Evolutionary conservation across 1,140 invertebrate genomes (phyloP).

Genomic region (Maniola jurtina): DNA sequence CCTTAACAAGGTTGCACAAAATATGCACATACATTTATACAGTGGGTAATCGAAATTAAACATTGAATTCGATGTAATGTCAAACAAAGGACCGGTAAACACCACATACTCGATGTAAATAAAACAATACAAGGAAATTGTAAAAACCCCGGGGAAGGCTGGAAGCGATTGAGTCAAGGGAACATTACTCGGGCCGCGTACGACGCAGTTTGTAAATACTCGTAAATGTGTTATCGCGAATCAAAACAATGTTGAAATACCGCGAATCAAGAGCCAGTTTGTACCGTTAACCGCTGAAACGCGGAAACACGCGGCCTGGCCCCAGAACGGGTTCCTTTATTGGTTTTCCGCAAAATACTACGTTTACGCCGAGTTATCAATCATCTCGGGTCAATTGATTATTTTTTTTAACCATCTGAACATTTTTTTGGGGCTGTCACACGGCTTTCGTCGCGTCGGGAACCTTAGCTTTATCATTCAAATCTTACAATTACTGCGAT

Average conservation of each 20-base stretch:
- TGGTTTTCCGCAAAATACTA: slow-evolving; percentile 41
- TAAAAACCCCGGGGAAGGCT: slow-evolving; percentile 23
- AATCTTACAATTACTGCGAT: too few relatives aligned
- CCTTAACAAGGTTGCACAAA: slow-evolving; percentile 9
- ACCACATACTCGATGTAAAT: slow-evolving; percentile 38
- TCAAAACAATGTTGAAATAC: slow-evolving; percentile 40
- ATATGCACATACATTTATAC: too few relatives aligned
- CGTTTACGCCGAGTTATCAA: slow-evolving; percentile 13
- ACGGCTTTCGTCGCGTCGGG: too few relatives aligned
- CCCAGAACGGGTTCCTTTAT: slow-evolving; percentile 46
- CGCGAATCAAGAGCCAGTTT: slow-evolving; percentile 59
- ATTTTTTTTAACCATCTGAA: not conserved
- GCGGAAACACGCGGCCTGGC: slow-evolving; percentile 55
- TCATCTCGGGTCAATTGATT: not conserved
- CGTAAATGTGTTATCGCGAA: slow-evolving; percentile 37
- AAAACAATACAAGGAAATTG: slow-evolving; percentile 43
- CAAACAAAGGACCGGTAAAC: slow-evolving; percentile 41
- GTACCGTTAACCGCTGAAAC: slow-evolving; percentile 67
- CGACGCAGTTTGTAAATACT: slow-evolving; percentile 52
- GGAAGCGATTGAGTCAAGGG: slow-evolving; percentile 28
- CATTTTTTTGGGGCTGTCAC: not conserved
- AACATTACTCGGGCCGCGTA: slow-evolving; percentile 24
- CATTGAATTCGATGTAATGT: too few relatives aligned
- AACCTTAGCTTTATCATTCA: too few relatives aligned
- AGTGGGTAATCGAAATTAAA: too few relatives aligned